A percentile compares a stretch with the other conserved stretches of the same genome.
These are phyloP conservation scores for Crenichthys baileyi DNA, from an alignment of 2,797 vertebrate genomes.

Conservation along the genomic window DNA sequence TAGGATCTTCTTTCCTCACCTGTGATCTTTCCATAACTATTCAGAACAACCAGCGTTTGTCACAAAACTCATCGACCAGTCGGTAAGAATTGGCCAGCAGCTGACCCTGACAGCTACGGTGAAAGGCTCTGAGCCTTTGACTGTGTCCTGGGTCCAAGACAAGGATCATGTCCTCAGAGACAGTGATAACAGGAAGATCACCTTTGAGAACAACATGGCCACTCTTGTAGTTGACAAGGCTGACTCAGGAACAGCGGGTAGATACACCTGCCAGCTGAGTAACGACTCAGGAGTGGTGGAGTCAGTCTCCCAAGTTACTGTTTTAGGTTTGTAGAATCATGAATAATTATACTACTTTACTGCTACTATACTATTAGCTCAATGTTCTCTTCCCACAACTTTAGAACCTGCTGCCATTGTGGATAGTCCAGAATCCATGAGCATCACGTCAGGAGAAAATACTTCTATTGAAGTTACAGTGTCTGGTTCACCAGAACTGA, in stretches of 20 bases:
- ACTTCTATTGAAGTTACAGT: constrained; percentile 87
- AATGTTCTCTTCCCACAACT: constrained; percentile 68
- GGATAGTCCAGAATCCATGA: constrained; percentile 87
- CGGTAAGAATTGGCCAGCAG: constrained; percentile 80
- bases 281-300: constrained; percentile 88
- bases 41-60: constrained; percentile 90
- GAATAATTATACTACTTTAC: not conserved
- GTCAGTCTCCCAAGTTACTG: constrained; percentile 85
- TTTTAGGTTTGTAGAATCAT: constrained; percentile 87
- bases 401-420: constrained; percentile 90
- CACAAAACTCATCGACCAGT: constrained; percentile 87
- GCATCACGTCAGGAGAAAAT: constrained; percentile 88
- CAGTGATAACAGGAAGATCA: constrained; percentile 86
- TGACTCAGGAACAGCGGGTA: constrained; percentile 82
- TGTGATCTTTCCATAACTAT: constrained; percentile 46
- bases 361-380: constrained; percentile 9
- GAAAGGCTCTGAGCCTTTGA: constrained; percentile 88
- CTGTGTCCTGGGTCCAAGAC: constrained; percentile 89
- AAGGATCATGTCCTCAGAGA: constrained; percentile 89
- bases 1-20: constrained; percentile 20
- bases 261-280: constrained; percentile 89
- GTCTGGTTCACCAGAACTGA: constrained; percentile 88
- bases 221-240: constrained; percentile 83
- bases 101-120: constrained; percentile 83
- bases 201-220: constrained; percentile 84